phyloP scores from a whole-genome alignment of 2,888 invertebrate species.

The Sclerodermus sp. region DNA sequence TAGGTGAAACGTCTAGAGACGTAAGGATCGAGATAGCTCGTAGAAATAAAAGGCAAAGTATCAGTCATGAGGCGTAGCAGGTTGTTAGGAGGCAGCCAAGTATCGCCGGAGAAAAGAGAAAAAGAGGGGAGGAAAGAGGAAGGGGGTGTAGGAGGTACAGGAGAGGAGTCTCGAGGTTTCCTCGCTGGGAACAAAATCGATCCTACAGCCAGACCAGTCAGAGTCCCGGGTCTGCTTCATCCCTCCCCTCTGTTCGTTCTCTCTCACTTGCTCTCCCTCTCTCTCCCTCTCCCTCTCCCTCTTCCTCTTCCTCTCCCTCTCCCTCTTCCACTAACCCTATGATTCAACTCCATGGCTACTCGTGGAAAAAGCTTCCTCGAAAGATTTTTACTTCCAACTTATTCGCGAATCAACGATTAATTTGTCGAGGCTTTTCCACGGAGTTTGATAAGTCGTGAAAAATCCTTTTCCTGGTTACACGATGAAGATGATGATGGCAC shows the following conservation, averaged over 20 bases:
- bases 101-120: conserved; percentile 7
- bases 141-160: conserved; percentile 12
- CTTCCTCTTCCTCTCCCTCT: conserved; percentile 1
- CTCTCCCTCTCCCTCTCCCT: conserved; percentile 1
- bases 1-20: too few species aligned
- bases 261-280: background rate
- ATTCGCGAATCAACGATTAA: too few species aligned
- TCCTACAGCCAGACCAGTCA: conserved; percentile 25
- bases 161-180: conserved; percentile 21
- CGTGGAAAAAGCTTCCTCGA: too few species aligned
- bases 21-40: too few species aligned
- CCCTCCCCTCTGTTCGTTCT: conserved; percentile 4
- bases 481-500: too few species aligned
- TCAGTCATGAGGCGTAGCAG: conserved; percentile 3
- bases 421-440: too few species aligned
- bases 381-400: too few species aligned
- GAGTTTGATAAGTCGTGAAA: too few species aligned
- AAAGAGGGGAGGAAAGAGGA: conserved; percentile 13
- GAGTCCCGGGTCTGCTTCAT: conserved; percentile 21
- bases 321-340: background rate
- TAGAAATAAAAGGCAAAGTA: conserved; percentile 1
- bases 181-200: conserved; percentile 37
- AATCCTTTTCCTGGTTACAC: too few species aligned
- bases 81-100: conserved; percentile 7
- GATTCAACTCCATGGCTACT: background rate